These are phyloP conservation scores for Apamea crenata DNA, from an alignment of 2,888 invertebrate species.

Conservation along the genomic window DNA sequence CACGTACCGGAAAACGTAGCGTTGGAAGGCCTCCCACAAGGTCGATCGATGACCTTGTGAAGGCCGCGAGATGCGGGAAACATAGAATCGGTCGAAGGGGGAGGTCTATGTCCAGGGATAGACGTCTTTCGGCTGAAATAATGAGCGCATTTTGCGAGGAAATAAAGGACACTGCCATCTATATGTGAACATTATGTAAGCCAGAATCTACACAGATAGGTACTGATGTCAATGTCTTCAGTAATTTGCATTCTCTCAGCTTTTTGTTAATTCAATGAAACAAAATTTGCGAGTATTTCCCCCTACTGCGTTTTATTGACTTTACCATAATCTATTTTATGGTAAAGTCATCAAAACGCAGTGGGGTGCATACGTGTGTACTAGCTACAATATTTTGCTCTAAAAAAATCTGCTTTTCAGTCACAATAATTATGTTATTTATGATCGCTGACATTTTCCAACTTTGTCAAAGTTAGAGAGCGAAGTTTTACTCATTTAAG, in stretches of 20 bases:
- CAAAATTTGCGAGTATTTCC: background rate
- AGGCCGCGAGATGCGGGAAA: too few relatives aligned
- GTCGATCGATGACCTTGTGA: too few relatives aligned
- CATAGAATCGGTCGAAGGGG: too few relatives aligned
- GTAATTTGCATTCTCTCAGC: background rate
- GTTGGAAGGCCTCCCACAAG: too few relatives aligned
- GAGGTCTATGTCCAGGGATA: too few relatives aligned
- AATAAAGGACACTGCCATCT: background rate
- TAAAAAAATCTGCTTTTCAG: background rate
- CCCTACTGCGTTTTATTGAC: background rate
- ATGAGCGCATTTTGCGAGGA: background rate
- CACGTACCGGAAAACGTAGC: too few relatives aligned
- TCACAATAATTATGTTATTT: background rate
- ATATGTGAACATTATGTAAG: background rate
- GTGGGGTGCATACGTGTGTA: too few relatives aligned
- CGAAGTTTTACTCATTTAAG: constrained; percentile 4
- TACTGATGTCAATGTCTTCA: background rate
- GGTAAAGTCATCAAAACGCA: too few relatives aligned
- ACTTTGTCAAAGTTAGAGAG: background rate
- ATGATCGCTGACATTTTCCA: background rate
- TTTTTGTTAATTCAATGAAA: background rate
- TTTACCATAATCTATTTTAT: background rate
- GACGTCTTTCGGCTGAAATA: too few relatives aligned
- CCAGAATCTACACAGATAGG: background rate
- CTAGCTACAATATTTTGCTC: background rate